These are phyloP conservation scores for Catocala nupta DNA, from an alignment of 2,888 invertebrate species.

Conservation along the genomic window DNA sequence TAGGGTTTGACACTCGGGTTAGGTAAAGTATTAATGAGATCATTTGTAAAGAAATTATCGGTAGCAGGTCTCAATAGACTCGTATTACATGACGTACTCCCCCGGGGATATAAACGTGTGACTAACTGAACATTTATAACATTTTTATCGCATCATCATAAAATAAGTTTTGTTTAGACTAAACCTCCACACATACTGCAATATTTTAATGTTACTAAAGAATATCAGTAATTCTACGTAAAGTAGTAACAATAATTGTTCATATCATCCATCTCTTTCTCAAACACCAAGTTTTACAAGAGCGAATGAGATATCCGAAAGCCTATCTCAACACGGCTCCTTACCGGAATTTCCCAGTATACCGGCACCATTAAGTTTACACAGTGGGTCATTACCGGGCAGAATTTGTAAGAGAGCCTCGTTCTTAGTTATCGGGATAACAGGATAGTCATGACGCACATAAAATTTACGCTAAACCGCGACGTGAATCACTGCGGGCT, in stretches of 20 bases:
- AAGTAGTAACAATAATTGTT: neutral
- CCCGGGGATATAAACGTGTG: too few relatives aligned
- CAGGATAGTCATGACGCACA: constrained; percentile 19
- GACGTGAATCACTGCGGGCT: constrained; percentile 43
- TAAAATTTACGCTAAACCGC: constrained; percentile 30
- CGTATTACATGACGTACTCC: too few relatives aligned
- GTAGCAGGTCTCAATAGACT: too few relatives aligned
- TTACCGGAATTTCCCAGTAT: constrained; percentile 42
- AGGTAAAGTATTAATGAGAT: too few relatives aligned
- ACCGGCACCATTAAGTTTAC: constrained; percentile 41
- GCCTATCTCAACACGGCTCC: constrained; percentile 36
- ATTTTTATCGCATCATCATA: too few relatives aligned
- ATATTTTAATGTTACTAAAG: too few relatives aligned
- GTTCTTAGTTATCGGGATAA: constrained; percentile 34
- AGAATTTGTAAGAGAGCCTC: constrained; percentile 49
- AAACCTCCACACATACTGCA: too few relatives aligned
- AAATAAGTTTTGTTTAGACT: too few relatives aligned
- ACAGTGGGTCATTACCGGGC: constrained; percentile 48
- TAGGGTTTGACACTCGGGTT: too few relatives aligned
- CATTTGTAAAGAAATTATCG: too few relatives aligned
- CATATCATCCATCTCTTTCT: constrained; percentile 30
- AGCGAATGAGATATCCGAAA: constrained; percentile 34
- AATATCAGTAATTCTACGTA: neutral
- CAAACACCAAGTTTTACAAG: constrained; percentile 24
- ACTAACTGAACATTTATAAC: too few relatives aligned